Percentiles rank a stretch among this genome's conserved stretches.
Conservation (phyloP, 2,797 vertebrate species). For the Melanotaenia boesemani region DNA sequence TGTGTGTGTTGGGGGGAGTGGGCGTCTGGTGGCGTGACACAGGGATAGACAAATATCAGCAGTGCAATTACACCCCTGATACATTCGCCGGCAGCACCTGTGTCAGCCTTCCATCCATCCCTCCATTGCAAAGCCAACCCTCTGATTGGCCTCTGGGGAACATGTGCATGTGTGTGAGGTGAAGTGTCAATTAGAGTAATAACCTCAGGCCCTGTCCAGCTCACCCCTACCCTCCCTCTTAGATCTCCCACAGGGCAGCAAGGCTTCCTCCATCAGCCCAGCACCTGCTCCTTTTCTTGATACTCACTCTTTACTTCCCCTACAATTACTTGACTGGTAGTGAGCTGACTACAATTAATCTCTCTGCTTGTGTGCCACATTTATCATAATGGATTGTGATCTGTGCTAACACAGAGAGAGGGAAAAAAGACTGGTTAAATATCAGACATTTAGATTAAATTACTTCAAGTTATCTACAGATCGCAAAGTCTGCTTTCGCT, state of each 20-base stretch:
- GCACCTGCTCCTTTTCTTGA: constrained; percentile 82
- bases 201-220: constrained; percentile 88
- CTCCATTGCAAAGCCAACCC: constrained; percentile 66
- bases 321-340: constrained; percentile 72
- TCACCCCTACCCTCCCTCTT: constrained; percentile 74
- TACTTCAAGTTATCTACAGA: constrained; percentile 60
- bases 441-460: constrained; percentile 59
- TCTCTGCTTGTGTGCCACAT: constrained; percentile 54
- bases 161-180: constrained; percentile 84
- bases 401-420: constrained; percentile 25
- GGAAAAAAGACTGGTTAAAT: constrained; percentile 45
- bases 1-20: constrained; percentile 55
- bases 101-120: constrained; percentile 76
- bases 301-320: constrained; percentile 69
- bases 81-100: constrained; percentile 85
- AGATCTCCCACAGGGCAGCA: constrained; percentile 78
- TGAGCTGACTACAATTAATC: constrained; percentile 68
- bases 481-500: constrained; percentile 54
- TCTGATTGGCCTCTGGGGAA: constrained; percentile 87
- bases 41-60: constrained; percentile 84
- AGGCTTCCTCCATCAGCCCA: constrained; percentile 78
- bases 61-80: constrained; percentile 86
- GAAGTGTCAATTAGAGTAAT: constrained; percentile 96
- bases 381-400: constrained; percentile 55
- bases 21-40: constrained; percentile 77